Evolutionary conservation across 92 coral and sea anemone genomes (phyloP).

Genomic region (Phenganax subtilis): DNA sequence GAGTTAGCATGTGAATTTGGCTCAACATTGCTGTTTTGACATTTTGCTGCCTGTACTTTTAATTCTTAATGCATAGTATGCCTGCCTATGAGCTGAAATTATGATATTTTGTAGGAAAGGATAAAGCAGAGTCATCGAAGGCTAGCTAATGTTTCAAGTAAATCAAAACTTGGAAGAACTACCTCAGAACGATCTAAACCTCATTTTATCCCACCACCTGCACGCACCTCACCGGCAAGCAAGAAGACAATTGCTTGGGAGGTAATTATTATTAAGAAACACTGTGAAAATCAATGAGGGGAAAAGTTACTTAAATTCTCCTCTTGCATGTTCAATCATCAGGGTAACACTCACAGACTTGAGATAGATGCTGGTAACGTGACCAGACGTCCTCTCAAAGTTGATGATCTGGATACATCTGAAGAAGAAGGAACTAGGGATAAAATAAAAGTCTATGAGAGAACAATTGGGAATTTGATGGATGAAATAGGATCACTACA

Average conservation of each 20-base stretch:
- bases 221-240: constrained; percentile 56
- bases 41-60: background rate
- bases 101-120: constrained; percentile 47
- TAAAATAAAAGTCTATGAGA: constrained; percentile 75
- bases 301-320: background rate
- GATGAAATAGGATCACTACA: constrained; percentile 84
- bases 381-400: constrained; percentile 60
- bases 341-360: constrained; percentile 76
- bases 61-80: background rate
- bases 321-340: background rate
- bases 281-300: background rate
- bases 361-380: constrained; percentile 56
- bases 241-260: constrained; percentile 81
- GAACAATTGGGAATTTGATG: constrained; percentile 86
- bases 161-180: constrained; percentile 9
- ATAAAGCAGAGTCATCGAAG: constrained; percentile 65
- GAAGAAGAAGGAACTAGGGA: constrained; percentile 87
- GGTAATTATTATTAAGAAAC: constrained; percentile 39
- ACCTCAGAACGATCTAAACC: constrained; percentile 43
- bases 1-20: too few relatives aligned
- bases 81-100: background rate
- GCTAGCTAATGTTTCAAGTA: constrained; percentile 60
- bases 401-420: constrained; percentile 84
- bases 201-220: constrained; percentile 89
- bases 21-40: background rate